Base-by-base conservation (phyloP, 2,797 vertebrate genomes). In the Peromyscus melanophrys region DNA sequence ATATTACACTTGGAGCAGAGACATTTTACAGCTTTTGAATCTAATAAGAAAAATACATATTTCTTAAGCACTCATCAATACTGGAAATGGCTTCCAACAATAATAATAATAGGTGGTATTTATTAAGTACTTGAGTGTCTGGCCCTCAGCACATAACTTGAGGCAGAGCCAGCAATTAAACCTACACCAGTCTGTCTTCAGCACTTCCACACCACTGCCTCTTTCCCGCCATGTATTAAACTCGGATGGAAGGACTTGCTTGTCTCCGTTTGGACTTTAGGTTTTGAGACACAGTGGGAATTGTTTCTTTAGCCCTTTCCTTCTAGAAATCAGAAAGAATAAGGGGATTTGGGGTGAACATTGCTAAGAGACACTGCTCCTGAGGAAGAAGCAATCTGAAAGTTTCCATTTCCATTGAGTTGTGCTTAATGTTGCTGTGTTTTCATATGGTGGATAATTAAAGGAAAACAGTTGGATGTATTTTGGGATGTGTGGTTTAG, bases 1-100 rank as follows among this genome's bases (percentile, higher is more conserved):
- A 16, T 19, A 46, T 6, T 88, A 52, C 78, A 65, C 12, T 46
- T 96, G 69, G 34, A 63, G 81, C 8, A 77, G 63, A 75, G 52
- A 90, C 27, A 65, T 95, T 81, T 90, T 90, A 80, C 6, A 96
- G 84, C 16, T 23, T 92, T 91, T 82, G 37, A 93, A 91, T 57
- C 3, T 83, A 76, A 93, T 90, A 92, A 89, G 96, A 77, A 81
- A 97, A 94, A 84, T 8, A 91, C 91, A 52, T 55, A 81, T 89
- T 61, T 71, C 34, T 76, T 91, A 89, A 97, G 83, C 17, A 92
- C 43, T 82, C 29, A 46, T 52, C 87, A 75, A 94, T 94, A 84
- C 0, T 69, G 27, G n/a, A 85, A 80, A 37, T 84, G 55, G 89
- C 37, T 82, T 84, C 34, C 55, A 95, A 90, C 43, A 59, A 87